A percentile compares a stretch with the other conserved stretches of the same genome.
Evolutionary conservation across 2,888 invertebrate species (phyloP).

Genomic region (Napeogenes sylphis): DNA sequence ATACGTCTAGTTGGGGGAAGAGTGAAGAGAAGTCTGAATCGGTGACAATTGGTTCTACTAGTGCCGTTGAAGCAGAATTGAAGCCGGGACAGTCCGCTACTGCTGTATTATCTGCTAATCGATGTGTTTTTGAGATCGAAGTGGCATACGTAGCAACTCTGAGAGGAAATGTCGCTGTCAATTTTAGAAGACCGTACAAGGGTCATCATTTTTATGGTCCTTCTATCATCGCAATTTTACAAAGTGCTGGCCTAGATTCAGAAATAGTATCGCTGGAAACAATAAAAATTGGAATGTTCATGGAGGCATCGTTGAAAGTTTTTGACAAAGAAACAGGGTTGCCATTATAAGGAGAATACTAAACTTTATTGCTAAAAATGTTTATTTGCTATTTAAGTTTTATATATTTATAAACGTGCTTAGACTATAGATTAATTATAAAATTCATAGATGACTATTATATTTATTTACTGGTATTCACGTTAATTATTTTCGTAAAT

Average conservation of each 20-base stretch:
- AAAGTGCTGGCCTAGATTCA: conserved; percentile 43
- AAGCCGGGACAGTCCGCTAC: conserved; percentile 53
- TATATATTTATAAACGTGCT: background rate
- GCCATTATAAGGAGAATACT: conserved; percentile 36
- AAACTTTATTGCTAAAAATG: background rate
- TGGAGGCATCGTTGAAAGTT: conserved; percentile 54
- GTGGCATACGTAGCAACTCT: conserved; percentile 47
- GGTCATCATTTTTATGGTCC: conserved; percentile 63
- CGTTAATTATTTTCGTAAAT: too few relatives aligned
- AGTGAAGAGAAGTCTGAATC: conserved; percentile 54
- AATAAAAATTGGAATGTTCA: conserved; percentile 51
- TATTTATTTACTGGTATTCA: too few relatives aligned
- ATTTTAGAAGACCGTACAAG: conserved; percentile 44
- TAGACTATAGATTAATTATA: too few relatives aligned
- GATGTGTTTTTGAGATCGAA: conserved; percentile 52
- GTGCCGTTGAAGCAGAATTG: conserved; percentile 54
- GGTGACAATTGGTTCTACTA: conserved; percentile 50
- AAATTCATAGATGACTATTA: too few relatives aligned
- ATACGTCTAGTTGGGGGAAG: conserved; percentile 50
- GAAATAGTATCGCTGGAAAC: conserved; percentile 43
- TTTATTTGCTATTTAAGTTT: background rate
- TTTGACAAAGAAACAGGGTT: conserved; percentile 49
- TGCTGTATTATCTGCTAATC: conserved; percentile 53
- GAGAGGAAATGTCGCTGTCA: conserved; percentile 56
- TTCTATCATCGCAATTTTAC: conserved; percentile 46